Evolutionary conservation across 1,140 invertebrate species (phyloP).

Genomic region (Drosophila bipectinata): DNA sequence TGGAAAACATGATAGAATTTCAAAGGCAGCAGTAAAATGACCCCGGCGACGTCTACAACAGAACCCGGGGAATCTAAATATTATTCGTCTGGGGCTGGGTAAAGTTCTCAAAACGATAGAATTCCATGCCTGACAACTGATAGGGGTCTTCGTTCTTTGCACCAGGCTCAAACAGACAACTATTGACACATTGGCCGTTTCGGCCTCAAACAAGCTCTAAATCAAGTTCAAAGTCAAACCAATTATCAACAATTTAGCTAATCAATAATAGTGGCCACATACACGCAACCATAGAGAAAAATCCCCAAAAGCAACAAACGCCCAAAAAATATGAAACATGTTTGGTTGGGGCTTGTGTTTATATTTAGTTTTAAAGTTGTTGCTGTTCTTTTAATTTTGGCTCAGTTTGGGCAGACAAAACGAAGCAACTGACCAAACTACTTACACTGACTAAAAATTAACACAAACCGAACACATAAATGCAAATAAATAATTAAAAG

Average conservation of each 20-base stretch:
- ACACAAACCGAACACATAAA: slow-evolving; percentile 37
- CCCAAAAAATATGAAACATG: slow-evolving; percentile 57
- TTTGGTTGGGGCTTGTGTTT: slow-evolving; percentile 41
- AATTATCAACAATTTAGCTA: slow-evolving; percentile 76
- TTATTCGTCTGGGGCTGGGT: not conserved
- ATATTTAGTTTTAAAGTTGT: slow-evolving; percentile 15
- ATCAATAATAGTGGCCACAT: slow-evolving; percentile 55
- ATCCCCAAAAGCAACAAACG: slow-evolving; percentile 25
- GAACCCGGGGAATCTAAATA: not conserved
- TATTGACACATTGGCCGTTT: slow-evolving; percentile 46
- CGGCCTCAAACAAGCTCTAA: slow-evolving; percentile 68
- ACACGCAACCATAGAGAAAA: not conserved
- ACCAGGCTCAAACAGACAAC: slow-evolving; percentile 13
- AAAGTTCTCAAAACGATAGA: slow-evolving; percentile 5
- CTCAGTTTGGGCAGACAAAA: slow-evolving; percentile 25
- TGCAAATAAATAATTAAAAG: slow-evolving; percentile 78
- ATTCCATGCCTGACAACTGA: not conserved
- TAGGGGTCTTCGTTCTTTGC: not conserved
- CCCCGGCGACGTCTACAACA: not conserved
- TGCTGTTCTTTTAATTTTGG: slow-evolving; percentile 1
- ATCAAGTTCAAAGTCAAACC: slow-evolving; percentile 82
- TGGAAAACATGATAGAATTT: not conserved
- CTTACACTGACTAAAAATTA: slow-evolving; percentile 42
- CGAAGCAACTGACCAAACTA: slow-evolving; percentile 47
- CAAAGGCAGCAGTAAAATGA: not conserved